Base-by-base conservation (phyloP, 2,888 invertebrate species). In the Tridacna crocea region DNA sequence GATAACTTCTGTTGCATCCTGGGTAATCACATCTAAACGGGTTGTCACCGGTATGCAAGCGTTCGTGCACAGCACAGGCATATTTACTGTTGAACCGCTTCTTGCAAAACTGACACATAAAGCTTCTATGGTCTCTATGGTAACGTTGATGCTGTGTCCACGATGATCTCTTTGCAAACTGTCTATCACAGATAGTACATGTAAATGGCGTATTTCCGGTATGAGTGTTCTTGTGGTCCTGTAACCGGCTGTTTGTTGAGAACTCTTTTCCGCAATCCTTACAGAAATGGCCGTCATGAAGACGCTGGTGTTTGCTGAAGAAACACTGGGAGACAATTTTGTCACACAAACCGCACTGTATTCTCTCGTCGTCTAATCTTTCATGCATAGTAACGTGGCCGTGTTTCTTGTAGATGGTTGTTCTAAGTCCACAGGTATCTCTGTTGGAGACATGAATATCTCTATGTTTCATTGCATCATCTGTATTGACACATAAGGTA, bases 51-150 rank as follows among this genome's bases (percentile, higher is more conserved):
- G 87, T 87, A 74, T 87, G 87, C n/a, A 84, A 65, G 17, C 87
- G 61, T 51, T 84, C 84, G 55, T 87, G 84, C 48, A 87, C 87
- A 47, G 75, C 80, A 72, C 84, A 77, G 51, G 87, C 82, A 74
- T 84, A 87, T 70, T 84, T 84, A 74, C 84, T 84, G 75, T 87
- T 84, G 72, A 87, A 87, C 19, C 74, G 60, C 68, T 87, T 87
- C 1, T 72, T 47, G 60, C 87, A 87, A 58, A 73, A 87, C n/a
- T 58, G 61, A 48, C 87, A 87, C 70, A 66, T n/a, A 26, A 77
- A 84, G 26, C 70, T 72, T 63, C 78, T 73, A 73, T 87, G 75
- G 46, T 87, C 82, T 63, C 84, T 72, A 60, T 87, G 87, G 80
- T 87, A 87, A 65, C 84, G 84, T 63, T 77, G 75, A 70, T 87